These are phyloP conservation scores for Branchipolynoe longqiensis DNA, from an alignment of 2,888 invertebrate genomes.

Conservation along the genomic window DNA sequence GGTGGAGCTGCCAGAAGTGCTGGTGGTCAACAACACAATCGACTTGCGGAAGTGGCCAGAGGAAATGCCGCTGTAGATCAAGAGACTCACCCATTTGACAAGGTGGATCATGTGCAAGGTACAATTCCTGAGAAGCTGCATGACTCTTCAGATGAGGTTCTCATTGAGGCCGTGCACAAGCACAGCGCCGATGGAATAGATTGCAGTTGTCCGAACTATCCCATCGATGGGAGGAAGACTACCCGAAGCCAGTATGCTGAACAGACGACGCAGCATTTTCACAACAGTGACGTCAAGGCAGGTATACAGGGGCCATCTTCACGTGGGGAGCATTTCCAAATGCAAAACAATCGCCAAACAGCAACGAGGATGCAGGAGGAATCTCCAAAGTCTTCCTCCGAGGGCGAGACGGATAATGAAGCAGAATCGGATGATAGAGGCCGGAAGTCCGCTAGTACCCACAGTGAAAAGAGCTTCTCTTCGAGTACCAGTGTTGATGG, in stretches of 20 bases:
- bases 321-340: not conserved
- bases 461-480: slow-evolving; percentile 47
- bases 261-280: slow-evolving; percentile 38
- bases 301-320: not conserved
- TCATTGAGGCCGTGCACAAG: not conserved
- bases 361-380: not conserved
- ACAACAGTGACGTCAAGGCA: slow-evolving; percentile 9
- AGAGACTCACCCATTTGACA: not conserved
- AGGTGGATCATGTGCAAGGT: too few relatives aligned
- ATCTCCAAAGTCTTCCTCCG: slow-evolving; percentile 25
- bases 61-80: not conserved
- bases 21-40: not conserved
- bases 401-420: slow-evolving; percentile 33
- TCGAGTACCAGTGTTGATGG: slow-evolving; percentile 46
- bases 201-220: slow-evolving; percentile 12
- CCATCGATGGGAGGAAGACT: not conserved
- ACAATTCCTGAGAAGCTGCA: too few relatives aligned
- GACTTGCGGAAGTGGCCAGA: too few relatives aligned
- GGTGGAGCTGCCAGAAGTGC: not conserved
- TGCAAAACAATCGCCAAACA: too few relatives aligned
- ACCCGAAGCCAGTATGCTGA: not conserved
- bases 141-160: not conserved
- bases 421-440: not conserved
- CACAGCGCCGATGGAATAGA: not conserved
- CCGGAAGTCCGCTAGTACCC: not conserved